Conservation (phyloP, 2,113 vertebrate genomes). For the Delphinus delphis region DNA sequence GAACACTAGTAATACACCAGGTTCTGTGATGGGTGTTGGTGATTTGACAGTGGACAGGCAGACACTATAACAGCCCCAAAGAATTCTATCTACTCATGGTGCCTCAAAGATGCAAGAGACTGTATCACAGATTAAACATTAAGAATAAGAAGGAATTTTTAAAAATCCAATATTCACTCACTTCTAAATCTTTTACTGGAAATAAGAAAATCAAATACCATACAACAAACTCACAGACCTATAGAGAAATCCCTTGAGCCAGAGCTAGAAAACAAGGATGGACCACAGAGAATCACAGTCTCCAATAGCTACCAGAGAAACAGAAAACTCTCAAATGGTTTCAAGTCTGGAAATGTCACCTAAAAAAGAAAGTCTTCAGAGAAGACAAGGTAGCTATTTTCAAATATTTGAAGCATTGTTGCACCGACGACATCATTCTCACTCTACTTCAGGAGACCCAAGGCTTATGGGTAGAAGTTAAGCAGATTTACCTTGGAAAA, state of each 20-base stretch:
- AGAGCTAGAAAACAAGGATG: neutral
- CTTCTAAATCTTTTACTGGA: constrained; percentile 17
- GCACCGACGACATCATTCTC: neutral
- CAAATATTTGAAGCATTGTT: neutral
- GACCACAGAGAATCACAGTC: neutral
- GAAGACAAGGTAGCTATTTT: neutral
- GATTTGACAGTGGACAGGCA: neutral
- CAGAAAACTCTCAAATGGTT: neutral
- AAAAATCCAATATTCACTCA: neutral
- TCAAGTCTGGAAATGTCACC: neutral
- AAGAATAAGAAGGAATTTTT: neutral
- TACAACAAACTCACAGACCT: neutral
- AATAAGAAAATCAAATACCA: neutral
- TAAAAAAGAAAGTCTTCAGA: neutral
- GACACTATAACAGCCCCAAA: neutral
- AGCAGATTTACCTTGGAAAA: neutral
- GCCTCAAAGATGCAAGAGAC: neutral
- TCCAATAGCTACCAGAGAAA: neutral
- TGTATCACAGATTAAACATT: neutral
- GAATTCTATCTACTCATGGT: neutral
- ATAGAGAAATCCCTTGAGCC: neutral
- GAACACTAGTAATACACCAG: neutral
- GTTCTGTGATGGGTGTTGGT: neutral
- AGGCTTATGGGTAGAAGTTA: neutral
- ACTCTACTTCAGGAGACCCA: neutral